phyloP scores from a whole-genome alignment of 2,888 invertebrate species.

The Epinotia nisella region DNA sequence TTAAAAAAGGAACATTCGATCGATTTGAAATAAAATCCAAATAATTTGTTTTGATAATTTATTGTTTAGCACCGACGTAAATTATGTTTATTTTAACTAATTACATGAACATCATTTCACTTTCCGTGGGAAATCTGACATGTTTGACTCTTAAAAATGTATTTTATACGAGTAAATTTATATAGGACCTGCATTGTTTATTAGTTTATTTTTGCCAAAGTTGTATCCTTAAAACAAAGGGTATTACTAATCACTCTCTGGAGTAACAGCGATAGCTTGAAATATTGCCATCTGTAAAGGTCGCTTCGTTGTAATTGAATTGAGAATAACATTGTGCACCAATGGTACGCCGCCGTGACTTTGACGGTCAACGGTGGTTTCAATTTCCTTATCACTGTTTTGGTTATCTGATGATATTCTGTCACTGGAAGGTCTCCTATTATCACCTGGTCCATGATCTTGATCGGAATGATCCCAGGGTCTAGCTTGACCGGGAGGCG shows the following conservation, averaged over 20 bases:
- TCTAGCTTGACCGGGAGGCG: constrained; percentile 38
- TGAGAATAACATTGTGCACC: constrained; percentile 25
- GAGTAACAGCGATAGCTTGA: constrained; percentile 54
- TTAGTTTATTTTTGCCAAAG: not conserved
- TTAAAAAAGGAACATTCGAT: not conserved
- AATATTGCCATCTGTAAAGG: constrained; percentile 39
- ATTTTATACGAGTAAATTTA: not conserved
- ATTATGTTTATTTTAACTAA: no score
- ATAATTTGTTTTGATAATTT: not conserved
- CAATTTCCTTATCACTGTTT: not conserved
- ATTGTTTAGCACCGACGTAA: no score
- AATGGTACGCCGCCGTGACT: constrained; percentile 37
- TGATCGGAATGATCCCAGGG: not conserved
- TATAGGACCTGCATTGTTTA: not conserved
- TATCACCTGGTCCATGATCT: constrained; percentile 6
- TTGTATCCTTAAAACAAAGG: not conserved
- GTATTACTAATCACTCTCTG: constrained; percentile 50
- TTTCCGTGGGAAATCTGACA: not conserved
- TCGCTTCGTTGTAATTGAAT: constrained; percentile 9
- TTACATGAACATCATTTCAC: no score
- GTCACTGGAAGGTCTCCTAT: constrained; percentile 22
- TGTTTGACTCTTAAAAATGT: not conserved
- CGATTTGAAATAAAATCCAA: not conserved
- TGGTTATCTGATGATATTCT: constrained; percentile 33
- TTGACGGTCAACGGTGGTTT: constrained; percentile 16